Conservation (phyloP, 2,888 invertebrate species). For the Lymantria dispar region DNA sequence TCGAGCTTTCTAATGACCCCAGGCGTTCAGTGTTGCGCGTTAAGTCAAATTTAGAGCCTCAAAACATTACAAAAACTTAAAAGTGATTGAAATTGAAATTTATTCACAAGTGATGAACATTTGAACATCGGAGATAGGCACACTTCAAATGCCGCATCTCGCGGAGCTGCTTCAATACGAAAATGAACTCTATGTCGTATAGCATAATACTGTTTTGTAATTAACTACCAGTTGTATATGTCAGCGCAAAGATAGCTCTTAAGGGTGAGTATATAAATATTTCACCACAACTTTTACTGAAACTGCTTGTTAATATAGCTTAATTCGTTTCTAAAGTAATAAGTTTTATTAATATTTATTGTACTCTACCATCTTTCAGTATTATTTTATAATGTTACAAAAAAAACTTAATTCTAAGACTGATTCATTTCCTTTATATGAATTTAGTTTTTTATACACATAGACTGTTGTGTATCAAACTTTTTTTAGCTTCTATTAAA, state of each 20-base stretch:
- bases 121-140: conserved; percentile 57
- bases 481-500: too few relatives aligned
- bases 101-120: conserved; percentile 57
- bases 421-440: too few relatives aligned
- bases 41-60: conserved; percentile 49
- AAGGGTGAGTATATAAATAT: conserved; percentile 55
- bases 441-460: too few relatives aligned
- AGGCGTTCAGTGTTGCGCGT: conserved; percentile 73
- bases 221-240: conserved; percentile 54
- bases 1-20: conserved; percentile 80
- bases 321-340: too few relatives aligned
- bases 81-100: conserved; percentile 55
- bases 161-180: conserved; percentile 41
- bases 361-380: too few relatives aligned
- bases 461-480: too few relatives aligned
- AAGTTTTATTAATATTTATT: too few relatives aligned
- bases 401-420: too few relatives aligned
- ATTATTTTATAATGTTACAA: too few relatives aligned
- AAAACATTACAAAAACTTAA: conserved; percentile 55
- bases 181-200: conserved; percentile 68
- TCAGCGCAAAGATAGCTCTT: conserved; percentile 50
- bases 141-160: conserved; percentile 44
- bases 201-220: conserved; percentile 67
- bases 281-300: conserved; percentile 37
- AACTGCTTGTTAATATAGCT: too few relatives aligned